Percentiles rank a stretch among this genome's conserved stretches.
These are phyloP conservation scores for Pogonomyrmex barbatus DNA, from an alignment of 1,140 invertebrate species.

Conservation along the genomic window DNA sequence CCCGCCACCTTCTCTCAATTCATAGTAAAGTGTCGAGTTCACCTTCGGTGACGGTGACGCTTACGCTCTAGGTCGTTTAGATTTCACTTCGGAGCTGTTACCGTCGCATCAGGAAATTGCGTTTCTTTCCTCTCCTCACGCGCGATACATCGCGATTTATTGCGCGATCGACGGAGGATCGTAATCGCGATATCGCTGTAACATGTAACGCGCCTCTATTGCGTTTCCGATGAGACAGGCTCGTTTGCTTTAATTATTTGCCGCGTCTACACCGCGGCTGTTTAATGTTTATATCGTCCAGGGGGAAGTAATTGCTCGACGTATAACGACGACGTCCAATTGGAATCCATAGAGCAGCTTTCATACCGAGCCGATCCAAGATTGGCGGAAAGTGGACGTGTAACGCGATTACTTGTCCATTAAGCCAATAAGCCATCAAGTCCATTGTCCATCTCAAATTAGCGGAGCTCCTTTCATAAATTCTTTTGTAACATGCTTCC, in stretches of 20 bases:
- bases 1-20: conserved; percentile 55
- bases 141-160: conserved; percentile 30
- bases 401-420: conserved; percentile 42
- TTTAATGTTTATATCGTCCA: background rate
- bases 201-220: background rate
- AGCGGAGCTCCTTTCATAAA: conserved; percentile 10
- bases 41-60: conserved; percentile 64
- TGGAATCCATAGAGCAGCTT: background rate
- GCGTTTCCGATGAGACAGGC: background rate
- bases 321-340: background rate
- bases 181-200: conserved; percentile 1
- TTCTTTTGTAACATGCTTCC: background rate
- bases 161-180: conserved; percentile 3
- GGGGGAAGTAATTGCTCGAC: background rate
- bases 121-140: conserved; percentile 28
- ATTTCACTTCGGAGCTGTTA: conserved; percentile 23
- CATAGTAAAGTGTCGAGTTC: conserved; percentile 65
- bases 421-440: conserved; percentile 24
- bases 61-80: conserved; percentile 24
- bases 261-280: background rate
- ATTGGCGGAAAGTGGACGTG: conserved; percentile 12
- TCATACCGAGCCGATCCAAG: background rate
- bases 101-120: conserved; percentile 52
- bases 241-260: conserved; percentile 31
- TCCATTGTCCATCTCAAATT: conserved; percentile 16